These are phyloP conservation scores for Lagria hirta DNA, from an alignment of 2,888 invertebrate species.

Conservation along the genomic window DNA sequence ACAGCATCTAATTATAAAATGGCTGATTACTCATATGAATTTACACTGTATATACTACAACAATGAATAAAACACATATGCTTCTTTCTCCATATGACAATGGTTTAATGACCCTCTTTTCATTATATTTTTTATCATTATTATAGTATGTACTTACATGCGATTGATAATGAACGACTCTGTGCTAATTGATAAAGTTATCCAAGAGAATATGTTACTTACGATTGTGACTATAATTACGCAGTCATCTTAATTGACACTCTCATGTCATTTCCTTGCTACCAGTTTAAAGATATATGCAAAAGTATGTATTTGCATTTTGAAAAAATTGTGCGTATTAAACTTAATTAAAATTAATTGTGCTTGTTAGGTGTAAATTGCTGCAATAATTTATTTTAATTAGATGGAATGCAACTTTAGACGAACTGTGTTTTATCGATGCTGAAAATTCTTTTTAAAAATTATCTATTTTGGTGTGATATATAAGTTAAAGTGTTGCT, in stretches of 20 bases:
- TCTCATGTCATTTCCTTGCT: too few relatives aligned
- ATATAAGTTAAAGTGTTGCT: too few relatives aligned
- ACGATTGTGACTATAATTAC: too few relatives aligned
- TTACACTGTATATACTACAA: constrained; percentile 21
- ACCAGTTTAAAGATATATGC: too few relatives aligned
- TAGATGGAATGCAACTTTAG: too few relatives aligned
- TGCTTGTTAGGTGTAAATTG: constrained; percentile 13
- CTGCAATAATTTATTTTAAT: constrained; percentile 6
- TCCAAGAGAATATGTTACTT: too few relatives aligned
- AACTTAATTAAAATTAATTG: constrained; percentile 16
- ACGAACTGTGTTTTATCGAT: too few relatives aligned
- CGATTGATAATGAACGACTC: too few relatives aligned
- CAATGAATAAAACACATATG: constrained; percentile 18
- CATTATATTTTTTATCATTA: constrained; percentile 13
- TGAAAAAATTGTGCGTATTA: constrained; percentile 5
- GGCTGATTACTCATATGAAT: constrained; percentile 23
- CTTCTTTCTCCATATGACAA: constrained; percentile 15
- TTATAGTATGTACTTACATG: constrained; percentile 1
- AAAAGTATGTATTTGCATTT: too few relatives aligned
- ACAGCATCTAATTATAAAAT: constrained; percentile 24
- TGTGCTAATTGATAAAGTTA: constrained; percentile 21
- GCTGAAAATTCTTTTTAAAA: too few relatives aligned
- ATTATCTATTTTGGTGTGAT: too few relatives aligned
- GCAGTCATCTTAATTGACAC: too few relatives aligned
- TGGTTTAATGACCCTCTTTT: constrained; percentile 23